These are phyloP conservation scores for Meta bourneti DNA, from an alignment of 2,888 invertebrate species.

Conservation along the genomic window DNA sequence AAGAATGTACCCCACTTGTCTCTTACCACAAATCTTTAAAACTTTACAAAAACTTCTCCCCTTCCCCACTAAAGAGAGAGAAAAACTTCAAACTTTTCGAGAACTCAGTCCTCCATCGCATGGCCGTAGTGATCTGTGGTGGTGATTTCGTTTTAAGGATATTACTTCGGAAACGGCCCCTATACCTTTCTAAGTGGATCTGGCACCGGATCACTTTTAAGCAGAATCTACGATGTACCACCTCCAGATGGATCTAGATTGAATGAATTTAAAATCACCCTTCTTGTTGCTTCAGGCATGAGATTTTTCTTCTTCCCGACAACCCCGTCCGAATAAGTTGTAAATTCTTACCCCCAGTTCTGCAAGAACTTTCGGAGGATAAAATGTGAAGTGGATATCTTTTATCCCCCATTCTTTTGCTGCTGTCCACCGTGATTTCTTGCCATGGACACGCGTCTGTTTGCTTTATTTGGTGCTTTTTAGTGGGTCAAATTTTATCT, in stretches of 20 bases:
- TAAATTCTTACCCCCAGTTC: neutral
- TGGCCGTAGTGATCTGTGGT: neutral
- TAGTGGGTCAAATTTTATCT: slow-evolving; percentile 25
- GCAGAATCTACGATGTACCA: slow-evolving; percentile 31
- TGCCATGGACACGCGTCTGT: neutral
- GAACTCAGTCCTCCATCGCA: neutral
- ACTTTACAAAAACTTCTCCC: neutral
- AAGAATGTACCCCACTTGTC: neutral
- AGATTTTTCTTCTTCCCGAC: slow-evolving; percentile 2
- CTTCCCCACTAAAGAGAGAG: too few species aligned
- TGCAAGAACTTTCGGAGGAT: neutral
- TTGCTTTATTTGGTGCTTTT: neutral
- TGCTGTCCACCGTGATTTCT: neutral
- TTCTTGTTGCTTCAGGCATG: slow-evolving; percentile 20
- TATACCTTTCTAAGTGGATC: slow-evolving; percentile 7
- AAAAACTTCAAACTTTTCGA: too few species aligned
- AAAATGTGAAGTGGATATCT: neutral
- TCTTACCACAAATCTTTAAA: neutral
- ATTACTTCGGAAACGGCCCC: neutral
- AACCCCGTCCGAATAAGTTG: slow-evolving; percentile 5
- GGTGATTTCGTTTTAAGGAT: neutral
- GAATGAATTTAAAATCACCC: slow-evolving; percentile 43
- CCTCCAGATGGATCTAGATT: slow-evolving; percentile 3
- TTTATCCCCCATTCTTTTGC: neutral
- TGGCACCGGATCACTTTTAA: neutral